Evolutionary conservation across 1,140 invertebrate genomes (phyloP).

Genomic region (Drosophila tsacasi): DNA sequence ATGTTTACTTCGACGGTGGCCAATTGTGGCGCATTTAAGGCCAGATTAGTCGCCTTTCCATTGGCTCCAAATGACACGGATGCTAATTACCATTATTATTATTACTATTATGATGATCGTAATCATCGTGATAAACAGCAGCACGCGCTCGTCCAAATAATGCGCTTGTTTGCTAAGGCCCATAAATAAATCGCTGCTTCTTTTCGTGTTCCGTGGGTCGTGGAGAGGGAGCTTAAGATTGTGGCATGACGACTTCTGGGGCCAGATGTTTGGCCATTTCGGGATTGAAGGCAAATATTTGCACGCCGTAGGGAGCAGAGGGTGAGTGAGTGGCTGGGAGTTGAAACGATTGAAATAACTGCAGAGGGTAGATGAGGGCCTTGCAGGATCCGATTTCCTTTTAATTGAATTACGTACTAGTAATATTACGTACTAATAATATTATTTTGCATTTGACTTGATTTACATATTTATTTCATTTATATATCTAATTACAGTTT

Average conservation of each 20-base stretch:
- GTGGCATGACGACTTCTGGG: conserved; percentile 50
- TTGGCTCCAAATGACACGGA: conserved; percentile 45
- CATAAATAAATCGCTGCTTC: conserved; percentile 75
- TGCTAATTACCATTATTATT: conserved; percentile 22
- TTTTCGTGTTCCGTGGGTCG: conserved; percentile 14
- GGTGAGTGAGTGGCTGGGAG: not conserved
- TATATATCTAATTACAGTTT: not conserved
- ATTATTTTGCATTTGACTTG: not conserved
- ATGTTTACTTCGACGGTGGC: conserved; percentile 63
- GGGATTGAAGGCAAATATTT: conserved; percentile 69
- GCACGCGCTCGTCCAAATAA: conserved; percentile 69
- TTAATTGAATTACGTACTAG: conserved; percentile 17
- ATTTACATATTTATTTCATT: not conserved
- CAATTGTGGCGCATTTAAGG: conserved; percentile 75
- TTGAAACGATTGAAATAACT: not conserved
- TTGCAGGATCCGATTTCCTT: conserved; percentile 17
- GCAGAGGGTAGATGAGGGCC: too few relatives aligned
- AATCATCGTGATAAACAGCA: conserved; percentile 48
- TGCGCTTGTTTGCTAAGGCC: conserved; percentile 74
- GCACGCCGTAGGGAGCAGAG: conserved; percentile 1
- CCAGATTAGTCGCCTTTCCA: conserved; percentile 59
- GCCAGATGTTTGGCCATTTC: conserved; percentile 54
- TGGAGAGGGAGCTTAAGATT: conserved; percentile 45
- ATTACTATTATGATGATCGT: conserved; percentile 20
- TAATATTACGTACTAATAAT: not conserved